Percentiles rank a stretch among this genome's conserved stretches.
phyloP scores from a whole-genome alignment of 1,140 invertebrate species.

The Adoxophyes honmai region DNA sequence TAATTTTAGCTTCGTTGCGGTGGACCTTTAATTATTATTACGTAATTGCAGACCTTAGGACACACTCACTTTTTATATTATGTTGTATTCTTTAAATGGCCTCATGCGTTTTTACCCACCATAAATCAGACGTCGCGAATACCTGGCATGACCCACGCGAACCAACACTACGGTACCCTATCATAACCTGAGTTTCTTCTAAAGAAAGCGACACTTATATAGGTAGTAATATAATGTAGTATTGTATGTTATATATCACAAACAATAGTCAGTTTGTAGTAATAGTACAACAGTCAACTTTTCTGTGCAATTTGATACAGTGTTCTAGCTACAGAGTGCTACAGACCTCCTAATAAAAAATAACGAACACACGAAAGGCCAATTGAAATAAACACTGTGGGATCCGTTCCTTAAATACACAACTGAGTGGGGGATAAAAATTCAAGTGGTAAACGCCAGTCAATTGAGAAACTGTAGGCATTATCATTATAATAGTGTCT shows the following conservation, averaged over 20 bases:
- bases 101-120: constrained; percentile 44
- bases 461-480: no score
- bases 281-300: constrained; percentile 34
- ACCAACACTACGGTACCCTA: constrained; percentile 35
- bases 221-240: constrained; percentile 30
- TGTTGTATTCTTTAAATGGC: constrained; percentile 18
- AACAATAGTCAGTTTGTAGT: constrained; percentile 33
- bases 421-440: no score
- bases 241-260: constrained; percentile 34
- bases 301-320: constrained; percentile 44
- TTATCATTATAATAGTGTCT: no score
- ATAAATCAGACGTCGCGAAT: constrained; percentile 40
- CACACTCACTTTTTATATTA: no score
- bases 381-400: not conserved
- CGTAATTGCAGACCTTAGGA: no score
- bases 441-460: no score
- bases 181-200: constrained; percentile 35
- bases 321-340: constrained; percentile 55
- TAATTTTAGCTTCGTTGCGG: no score
- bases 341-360: constrained; percentile 35
- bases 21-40: no score
- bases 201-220: constrained; percentile 55
- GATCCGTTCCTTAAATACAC: no score
- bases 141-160: constrained; percentile 36
- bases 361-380: not conserved